phyloP scores from a whole-genome alignment of 2,888 invertebrate genomes.

The Lasioglossum lativentre region DNA sequence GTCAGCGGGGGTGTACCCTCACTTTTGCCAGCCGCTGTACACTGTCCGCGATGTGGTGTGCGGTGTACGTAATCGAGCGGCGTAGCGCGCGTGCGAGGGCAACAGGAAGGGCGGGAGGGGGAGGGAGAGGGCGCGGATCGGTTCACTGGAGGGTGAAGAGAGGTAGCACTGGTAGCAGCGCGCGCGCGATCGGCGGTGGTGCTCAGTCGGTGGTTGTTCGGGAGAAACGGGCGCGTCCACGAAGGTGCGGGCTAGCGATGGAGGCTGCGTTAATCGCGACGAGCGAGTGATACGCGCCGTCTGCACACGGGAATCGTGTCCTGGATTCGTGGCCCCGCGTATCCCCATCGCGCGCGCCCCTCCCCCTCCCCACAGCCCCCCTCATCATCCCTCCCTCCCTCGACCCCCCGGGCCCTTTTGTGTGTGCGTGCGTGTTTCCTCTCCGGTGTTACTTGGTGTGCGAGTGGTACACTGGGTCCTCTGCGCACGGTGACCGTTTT shows the following conservation, averaged over 20 bases:
- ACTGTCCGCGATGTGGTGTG: not conserved
- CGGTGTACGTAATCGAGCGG: constrained; percentile 41
- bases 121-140: not conserved
- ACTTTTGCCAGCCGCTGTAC: constrained; percentile 32
- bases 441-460: not conserved
- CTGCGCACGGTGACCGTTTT: constrained; percentile 1
- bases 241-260: constrained; percentile 59
- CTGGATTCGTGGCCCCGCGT: constrained; percentile 49
- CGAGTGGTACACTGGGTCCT: constrained; percentile 3
- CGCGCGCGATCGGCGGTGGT: constrained; percentile 58
- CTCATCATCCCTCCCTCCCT: constrained; percentile 1
- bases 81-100: constrained; percentile 62
- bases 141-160: constrained; percentile 48
- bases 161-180: constrained; percentile 38
- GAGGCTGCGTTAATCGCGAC: constrained; percentile 59
- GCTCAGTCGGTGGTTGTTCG: constrained; percentile 71
- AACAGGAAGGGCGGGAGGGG: constrained; percentile 10
- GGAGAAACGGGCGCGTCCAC: constrained; percentile 65
- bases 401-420: not conserved
- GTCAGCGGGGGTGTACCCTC: not conserved
- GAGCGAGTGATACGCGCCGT: constrained; percentile 63
- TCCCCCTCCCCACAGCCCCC: not conserved
- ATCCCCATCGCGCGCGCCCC: constrained; percentile 25
- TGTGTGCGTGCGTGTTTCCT: constrained; percentile 26
- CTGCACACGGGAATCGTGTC: constrained; percentile 50